These are phyloP conservation scores for Andricus quercusramuli DNA, from an alignment of 2,888 invertebrate species.

Conservation along the genomic window DNA sequence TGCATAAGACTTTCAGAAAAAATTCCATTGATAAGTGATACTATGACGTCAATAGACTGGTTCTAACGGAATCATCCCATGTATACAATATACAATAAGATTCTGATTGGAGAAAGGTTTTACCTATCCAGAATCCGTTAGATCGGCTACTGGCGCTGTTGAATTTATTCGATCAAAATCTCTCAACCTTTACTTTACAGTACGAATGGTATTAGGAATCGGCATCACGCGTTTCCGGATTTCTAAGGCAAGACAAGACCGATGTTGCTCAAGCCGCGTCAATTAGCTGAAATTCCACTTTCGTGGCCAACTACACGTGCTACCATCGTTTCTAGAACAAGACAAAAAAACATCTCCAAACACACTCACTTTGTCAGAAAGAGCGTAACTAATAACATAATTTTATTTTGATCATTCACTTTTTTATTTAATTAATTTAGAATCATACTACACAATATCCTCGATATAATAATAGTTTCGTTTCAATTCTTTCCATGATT, in stretches of 20 bases:
- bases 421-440: no score
- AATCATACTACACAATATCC: no score
- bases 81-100: neutral
- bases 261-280: neutral
- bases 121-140: neutral
- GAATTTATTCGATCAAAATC: constrained; percentile 8
- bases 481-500: neutral
- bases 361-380: neutral
- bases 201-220: neutral
- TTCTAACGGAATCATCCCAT: neutral
- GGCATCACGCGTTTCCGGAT: neutral
- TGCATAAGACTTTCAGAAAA: neutral
- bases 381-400: neutral
- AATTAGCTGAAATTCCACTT: constrained; percentile 12
- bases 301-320: neutral
- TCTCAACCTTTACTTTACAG: neutral
- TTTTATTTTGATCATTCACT: no score
- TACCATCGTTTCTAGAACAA: neutral
- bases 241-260: neutral
- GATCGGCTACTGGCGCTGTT: neutral
- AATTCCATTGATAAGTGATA: neutral
- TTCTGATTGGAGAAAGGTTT: neutral
- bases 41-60: neutral
- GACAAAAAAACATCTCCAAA: neutral
- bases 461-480: neutral